These are phyloP conservation scores for Sphenopsis melanotis DNA, from an alignment of 2,797 vertebrate species.

Conservation along the genomic window DNA sequence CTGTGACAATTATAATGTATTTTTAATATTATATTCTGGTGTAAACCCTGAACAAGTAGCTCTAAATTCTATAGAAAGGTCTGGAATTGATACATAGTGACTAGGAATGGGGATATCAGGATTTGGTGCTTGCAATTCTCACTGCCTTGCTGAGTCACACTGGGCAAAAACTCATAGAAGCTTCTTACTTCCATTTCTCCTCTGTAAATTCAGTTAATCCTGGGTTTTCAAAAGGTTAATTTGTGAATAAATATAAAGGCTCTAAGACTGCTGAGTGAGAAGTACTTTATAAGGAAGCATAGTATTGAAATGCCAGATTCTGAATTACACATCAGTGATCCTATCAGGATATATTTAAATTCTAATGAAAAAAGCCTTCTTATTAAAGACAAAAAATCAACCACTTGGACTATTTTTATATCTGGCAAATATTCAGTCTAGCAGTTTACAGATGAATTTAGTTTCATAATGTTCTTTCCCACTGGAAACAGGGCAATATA, in stretches of 20 bases:
- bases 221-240: neutral
- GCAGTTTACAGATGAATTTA: neutral
- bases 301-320: neutral
- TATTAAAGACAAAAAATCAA: neutral
- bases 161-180: neutral
- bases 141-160: neutral
- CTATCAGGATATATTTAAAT: neutral
- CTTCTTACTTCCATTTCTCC: neutral
- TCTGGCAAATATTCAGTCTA: neutral
- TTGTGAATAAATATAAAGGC: neutral
- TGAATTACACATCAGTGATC: neutral
- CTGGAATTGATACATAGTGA: neutral
- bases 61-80: neutral
- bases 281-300: neutral
- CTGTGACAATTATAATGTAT: neutral
- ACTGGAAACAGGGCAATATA: neutral
- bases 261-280: neutral
- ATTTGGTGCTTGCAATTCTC: neutral
- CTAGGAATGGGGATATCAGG: neutral
- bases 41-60: neutral
- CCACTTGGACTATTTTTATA: neutral
- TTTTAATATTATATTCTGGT: neutral
- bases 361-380: neutral
- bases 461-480: neutral
- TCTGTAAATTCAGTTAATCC: neutral